phyloP scores from a whole-genome alignment of 2,888 invertebrate genomes.

The Ferdinandea cuprea region DNA sequence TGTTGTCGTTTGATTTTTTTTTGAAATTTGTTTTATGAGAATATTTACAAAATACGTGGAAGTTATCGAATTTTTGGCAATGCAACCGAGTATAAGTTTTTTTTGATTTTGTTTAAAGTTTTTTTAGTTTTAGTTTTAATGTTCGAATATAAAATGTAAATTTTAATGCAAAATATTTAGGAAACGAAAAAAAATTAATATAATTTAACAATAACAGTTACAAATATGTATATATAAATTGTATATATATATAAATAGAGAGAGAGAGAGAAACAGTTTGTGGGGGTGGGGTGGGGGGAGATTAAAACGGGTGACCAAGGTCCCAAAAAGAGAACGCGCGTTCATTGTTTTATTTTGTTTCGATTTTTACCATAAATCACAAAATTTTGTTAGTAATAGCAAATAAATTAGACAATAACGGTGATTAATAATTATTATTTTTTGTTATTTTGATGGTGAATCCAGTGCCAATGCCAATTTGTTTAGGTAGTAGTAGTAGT shows the following conservation, averaged over 20 bases:
- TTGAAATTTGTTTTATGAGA: slow-evolving; percentile 21
- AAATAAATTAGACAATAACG: slow-evolving; percentile 59
- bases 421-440: slow-evolving; percentile 37
- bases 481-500: slow-evolving; percentile 43
- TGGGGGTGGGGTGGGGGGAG: slow-evolving; percentile 39
- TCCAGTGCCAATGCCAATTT: slow-evolving; percentile 74
- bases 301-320: slow-evolving; percentile 66
- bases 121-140: slow-evolving; percentile 73
- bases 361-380: slow-evolving; percentile 43
- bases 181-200: slow-evolving; percentile 58
- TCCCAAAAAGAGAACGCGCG: slow-evolving; percentile 64
- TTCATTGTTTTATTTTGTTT: slow-evolving; percentile 18
- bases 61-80: slow-evolving; percentile 62
- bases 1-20: slow-evolving; percentile 53
- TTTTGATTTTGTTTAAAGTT: slow-evolving; percentile 51
- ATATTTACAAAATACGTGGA: slow-evolving; percentile 63
- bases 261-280: slow-evolving; percentile 49
- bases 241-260: slow-evolving; percentile 52
- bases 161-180: slow-evolving; percentile 73
- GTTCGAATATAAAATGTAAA: slow-evolving; percentile 57
- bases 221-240: slow-evolving; percentile 50
- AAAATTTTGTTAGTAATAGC: slow-evolving; percentile 71
- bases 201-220: slow-evolving; percentile 68
- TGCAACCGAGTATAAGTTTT: slow-evolving; percentile 76
- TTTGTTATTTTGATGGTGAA: slow-evolving; percentile 51